Evolutionary conservation across 2,113 vertebrate species (phyloP), one percentile per base, ranked within the genome.

Genomic region (Tetraodon nigroviridis): DNA sequence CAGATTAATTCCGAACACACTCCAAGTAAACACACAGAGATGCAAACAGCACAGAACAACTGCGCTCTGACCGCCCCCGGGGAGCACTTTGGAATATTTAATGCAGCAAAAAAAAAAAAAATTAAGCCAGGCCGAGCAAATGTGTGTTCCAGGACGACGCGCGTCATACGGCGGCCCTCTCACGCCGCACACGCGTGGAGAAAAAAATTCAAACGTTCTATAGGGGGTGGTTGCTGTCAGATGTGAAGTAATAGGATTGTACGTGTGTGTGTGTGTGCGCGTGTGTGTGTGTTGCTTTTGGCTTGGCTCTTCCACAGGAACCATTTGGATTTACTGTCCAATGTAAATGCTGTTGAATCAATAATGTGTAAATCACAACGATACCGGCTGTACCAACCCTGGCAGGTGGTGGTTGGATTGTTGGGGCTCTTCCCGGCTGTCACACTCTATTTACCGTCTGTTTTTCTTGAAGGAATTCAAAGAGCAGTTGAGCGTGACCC

Each of bases 401-500:
- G 29, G 8, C 8, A 32, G 22, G 6, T 32, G 2, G 29, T 6
- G 8, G 29, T 32, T 32, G 6, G 6, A 32, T 32, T 3, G 8
- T n/a, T n/a, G n/a, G n/a, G n/a, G n/a, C n/a, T n/a, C n/a, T n/a
- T n/a, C n/a, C n/a, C n/a, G n/a, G n/a, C n/a, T n/a, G n/a, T n/a
- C n/a, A n/a, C n/a, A n/a, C 32, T 2, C 8, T 37, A 37, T 37
- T 37, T 37, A 37, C 10, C 32, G 12, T n/a, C n/a, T 47, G n/a
- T 41, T 21, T 55, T 19, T 19, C 19, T 16, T 21, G 45, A 47
- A 21, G 40, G 42, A 50, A 48, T 58, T 19, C 13, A 62, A 56
- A 53, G 48, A 67, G 10, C 53, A 75, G 58, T 63, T 18, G 40
- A 62, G 40, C 42, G 71, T 75, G 75, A 69, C 73, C 66, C 90